phyloP scores from a whole-genome alignment of 1,140 invertebrate genomes.

The Batillaria attramentaria region DNA sequence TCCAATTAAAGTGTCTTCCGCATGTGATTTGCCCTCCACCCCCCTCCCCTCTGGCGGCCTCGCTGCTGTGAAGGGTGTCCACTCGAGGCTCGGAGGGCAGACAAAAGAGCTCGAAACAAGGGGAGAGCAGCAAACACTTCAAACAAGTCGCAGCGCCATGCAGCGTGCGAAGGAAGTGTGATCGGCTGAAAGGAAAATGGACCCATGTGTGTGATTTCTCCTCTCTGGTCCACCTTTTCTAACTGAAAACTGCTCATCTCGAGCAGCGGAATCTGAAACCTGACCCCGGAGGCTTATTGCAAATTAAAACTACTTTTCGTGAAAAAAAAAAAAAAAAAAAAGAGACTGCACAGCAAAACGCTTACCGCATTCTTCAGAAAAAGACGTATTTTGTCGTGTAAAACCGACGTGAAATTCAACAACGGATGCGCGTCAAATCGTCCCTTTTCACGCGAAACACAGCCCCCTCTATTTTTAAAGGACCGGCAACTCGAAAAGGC shows the following conservation, averaged over 20 bases:
- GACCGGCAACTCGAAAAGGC: too few relatives aligned
- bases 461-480: background rate
- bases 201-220: background rate
- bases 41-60: background rate
- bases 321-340: background rate
- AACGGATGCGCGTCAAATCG: background rate
- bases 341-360: background rate
- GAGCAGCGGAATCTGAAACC: too few relatives aligned
- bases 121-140: conserved; percentile 17
- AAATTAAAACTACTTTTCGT: background rate
- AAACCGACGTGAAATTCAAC: too few relatives aligned
- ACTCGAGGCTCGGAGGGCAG: background rate
- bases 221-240: too few relatives aligned
- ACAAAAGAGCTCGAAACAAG: background rate
- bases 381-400: background rate
- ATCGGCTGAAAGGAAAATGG: background rate
- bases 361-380: background rate
- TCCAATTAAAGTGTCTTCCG: conserved; percentile 30
- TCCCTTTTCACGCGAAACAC: background rate
- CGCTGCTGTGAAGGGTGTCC: background rate
- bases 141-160: background rate
- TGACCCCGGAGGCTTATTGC: background rate
- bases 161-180: too few relatives aligned
- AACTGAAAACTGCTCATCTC: too few relatives aligned
- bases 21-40: conserved; percentile 1